phyloP scores from a whole-genome alignment of 37 sponge, comb jelly and placozoan species.

The Ianthella basta region DNA sequence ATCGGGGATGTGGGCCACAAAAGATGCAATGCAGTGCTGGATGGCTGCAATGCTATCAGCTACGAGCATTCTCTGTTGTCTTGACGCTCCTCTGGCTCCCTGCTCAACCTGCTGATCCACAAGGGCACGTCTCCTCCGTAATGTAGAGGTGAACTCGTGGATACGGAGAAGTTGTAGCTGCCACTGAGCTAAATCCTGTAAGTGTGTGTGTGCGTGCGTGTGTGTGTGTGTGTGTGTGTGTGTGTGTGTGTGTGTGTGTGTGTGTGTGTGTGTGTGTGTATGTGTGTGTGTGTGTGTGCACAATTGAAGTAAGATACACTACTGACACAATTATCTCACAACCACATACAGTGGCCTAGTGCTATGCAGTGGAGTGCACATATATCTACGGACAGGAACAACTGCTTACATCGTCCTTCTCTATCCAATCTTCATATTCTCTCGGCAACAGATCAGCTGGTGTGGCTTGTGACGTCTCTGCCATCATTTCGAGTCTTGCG shows the following conservation, averaged over 20 bases:
- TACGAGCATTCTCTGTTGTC: neutral
- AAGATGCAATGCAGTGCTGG: neutral
- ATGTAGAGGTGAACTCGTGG: neutral
- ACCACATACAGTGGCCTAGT: too few species aligned
- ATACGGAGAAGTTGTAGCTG: conserved; percentile 6
- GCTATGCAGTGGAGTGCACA: too few species aligned
- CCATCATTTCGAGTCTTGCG: neutral
- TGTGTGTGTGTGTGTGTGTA: too few species aligned
- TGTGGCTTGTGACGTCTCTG: neutral
- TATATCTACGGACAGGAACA: too few species aligned
- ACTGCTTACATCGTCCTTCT: conserved; percentile 10
- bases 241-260: too few species aligned
- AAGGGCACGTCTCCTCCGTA: neutral
- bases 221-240: too few species aligned
- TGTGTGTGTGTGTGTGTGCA: too few species aligned
- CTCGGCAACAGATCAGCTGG: neutral
- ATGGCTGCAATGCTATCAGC: neutral
- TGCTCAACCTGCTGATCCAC: neutral
- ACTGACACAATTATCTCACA: too few species aligned
- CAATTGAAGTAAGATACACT: too few species aligned
- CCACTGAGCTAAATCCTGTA: neutral
- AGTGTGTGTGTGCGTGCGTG: too few species aligned
- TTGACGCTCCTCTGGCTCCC: neutral
- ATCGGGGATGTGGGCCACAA: neutral
- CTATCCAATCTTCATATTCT: neutral